phyloP scores from a whole-genome alignment of 2,797 vertebrate genomes.

The Platalea minor region DNA sequence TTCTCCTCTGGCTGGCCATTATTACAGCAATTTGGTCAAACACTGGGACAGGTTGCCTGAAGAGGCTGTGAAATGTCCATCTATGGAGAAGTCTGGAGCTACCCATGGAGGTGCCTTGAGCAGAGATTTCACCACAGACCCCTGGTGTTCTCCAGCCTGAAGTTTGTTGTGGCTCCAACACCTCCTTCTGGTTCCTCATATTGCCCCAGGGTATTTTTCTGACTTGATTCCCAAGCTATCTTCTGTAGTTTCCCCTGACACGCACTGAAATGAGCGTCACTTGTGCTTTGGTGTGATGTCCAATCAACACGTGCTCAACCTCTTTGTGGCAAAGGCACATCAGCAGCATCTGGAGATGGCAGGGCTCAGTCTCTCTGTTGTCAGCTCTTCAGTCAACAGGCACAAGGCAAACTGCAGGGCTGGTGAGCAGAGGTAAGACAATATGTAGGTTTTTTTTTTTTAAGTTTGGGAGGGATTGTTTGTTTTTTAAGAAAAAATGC shows the following conservation, averaged over 20 bases:
- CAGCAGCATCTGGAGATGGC: neutral
- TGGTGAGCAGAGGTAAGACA: neutral
- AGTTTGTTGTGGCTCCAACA: neutral
- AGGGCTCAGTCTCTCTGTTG: neutral
- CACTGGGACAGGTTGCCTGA: neutral
- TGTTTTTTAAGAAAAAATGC: neutral
- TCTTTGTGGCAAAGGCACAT: neutral
- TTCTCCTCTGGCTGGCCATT: neutral
- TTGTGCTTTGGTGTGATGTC: neutral
- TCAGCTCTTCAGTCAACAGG: neutral
- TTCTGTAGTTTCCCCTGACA: neutral
- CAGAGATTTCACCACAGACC: neutral
- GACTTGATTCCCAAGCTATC: neutral
- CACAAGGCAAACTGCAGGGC: neutral
- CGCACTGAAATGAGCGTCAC: fast-evolving
- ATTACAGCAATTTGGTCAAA: neutral
- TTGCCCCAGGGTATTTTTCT: neutral
- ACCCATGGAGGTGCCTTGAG: neutral
- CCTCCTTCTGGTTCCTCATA: fast-evolving
- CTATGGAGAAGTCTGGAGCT: neutral
- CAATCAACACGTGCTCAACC: fast-evolving
- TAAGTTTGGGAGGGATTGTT: neutral
- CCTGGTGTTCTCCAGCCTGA: neutral
- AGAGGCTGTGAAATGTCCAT: neutral
- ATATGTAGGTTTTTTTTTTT: neutral